Evolutionary conservation across 2,888 invertebrate genomes (phyloP).

Genomic region (Pollenia amentaria): DNA sequence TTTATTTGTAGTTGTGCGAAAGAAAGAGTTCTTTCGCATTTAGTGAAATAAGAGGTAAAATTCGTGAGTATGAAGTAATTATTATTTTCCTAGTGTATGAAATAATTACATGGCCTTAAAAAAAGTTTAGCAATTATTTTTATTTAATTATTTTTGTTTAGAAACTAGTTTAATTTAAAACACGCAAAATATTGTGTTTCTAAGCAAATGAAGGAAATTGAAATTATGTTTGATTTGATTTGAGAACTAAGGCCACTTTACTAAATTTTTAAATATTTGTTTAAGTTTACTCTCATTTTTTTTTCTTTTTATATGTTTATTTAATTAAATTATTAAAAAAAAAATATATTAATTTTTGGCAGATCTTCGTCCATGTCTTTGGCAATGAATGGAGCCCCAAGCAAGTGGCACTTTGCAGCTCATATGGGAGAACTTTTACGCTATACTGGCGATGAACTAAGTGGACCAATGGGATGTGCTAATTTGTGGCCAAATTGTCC

Average conservation of each 20-base stretch:
- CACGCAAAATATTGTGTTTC: slow-evolving; percentile 1
- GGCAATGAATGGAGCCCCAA: slow-evolving; percentile 84
- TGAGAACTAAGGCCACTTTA: slow-evolving; percentile 36
- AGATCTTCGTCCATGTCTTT: slow-evolving; percentile 84
- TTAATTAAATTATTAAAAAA: slow-evolving; percentile 64
- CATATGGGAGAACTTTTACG: slow-evolving; percentile 85
- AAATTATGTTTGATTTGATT: slow-evolving; percentile 22
- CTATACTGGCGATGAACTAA: slow-evolving; percentile 82
- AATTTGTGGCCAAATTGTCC: slow-evolving; percentile 84
- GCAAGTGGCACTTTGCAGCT: slow-evolving; percentile 85
- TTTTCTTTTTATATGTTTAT: slow-evolving; percentile 13
- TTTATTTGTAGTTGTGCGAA: too few species aligned
- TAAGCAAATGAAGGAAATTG: slow-evolving; percentile 59
- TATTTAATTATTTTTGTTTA: slow-evolving; percentile 9
- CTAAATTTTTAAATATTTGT: slow-evolving; percentile 7
- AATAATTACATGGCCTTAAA: slow-evolving; percentile 30
- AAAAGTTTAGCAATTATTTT: slow-evolving; percentile 10
- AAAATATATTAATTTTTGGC: slow-evolving; percentile 41
- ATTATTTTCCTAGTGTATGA: slow-evolving; percentile 42
- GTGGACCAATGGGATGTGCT: slow-evolving; percentile 84
- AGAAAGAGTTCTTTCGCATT: too few species aligned
- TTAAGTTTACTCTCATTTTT: background rate
- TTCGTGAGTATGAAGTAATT: background rate
- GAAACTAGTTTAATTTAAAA: slow-evolving; percentile 51
- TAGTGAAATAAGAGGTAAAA: too few species aligned